Conservation (phyloP, 2,797 vertebrate genomes). For the Myotis daubentonii region DNA sequence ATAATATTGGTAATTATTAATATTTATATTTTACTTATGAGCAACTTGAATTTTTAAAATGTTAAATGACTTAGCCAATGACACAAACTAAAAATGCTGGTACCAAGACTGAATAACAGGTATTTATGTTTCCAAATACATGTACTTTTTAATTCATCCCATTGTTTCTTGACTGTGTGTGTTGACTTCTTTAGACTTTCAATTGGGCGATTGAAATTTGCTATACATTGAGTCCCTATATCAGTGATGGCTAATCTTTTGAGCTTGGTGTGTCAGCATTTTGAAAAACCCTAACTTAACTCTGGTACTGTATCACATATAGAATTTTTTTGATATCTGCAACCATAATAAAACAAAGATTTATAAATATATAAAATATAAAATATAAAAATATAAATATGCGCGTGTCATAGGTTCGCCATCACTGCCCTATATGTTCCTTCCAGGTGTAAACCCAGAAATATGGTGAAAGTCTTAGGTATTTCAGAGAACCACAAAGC, state of each 20-base stretch:
- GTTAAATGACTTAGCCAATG: neutral
- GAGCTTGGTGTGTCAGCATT: too few relatives aligned
- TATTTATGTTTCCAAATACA: neutral
- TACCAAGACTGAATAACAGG: neutral
- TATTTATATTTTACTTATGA: neutral
- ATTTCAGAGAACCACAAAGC: neutral
- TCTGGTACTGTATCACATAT: too few relatives aligned
- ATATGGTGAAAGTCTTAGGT: neutral
- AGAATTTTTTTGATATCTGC: too few relatives aligned
- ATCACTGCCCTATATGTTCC: neutral
- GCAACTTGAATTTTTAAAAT: neutral
- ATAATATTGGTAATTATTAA: neutral
- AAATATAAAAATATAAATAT: too few relatives aligned
- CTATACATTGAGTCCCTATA: neutral
- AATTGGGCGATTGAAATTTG: neutral
- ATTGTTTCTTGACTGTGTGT: neutral
- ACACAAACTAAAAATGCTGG: neutral
- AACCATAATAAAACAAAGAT: too few relatives aligned
- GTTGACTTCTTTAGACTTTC: neutral
- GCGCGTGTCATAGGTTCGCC: too few relatives aligned
- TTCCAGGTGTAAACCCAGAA: neutral
- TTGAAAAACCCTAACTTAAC: too few relatives aligned
- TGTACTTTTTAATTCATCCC: neutral
- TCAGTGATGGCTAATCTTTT: too few relatives aligned
- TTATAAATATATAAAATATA: too few relatives aligned